Evolutionary conservation across 2,113 vertebrate genomes (phyloP).

Genomic region (Barnardius zonarius): DNA sequence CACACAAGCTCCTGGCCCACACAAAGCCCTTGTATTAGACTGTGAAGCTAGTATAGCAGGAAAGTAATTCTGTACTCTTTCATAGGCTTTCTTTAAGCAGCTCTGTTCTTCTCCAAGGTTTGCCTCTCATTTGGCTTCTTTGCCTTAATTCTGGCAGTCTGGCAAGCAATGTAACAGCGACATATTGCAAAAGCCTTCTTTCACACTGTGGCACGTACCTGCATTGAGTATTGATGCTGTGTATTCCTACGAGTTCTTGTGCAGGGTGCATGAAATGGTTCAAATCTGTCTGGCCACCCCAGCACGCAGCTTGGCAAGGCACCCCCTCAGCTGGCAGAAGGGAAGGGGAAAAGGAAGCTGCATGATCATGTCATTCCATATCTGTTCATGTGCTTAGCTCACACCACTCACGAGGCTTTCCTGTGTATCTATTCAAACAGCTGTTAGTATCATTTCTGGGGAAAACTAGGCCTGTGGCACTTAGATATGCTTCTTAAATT

Average conservation of each 20-base stretch:
- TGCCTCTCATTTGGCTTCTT: background rate
- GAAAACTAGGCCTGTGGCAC: background rate
- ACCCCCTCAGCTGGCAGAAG: background rate
- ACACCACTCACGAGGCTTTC: background rate
- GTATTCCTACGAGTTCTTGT: background rate
- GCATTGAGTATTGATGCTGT: fast-evolving
- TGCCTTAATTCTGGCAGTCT: background rate
- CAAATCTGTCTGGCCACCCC: background rate
- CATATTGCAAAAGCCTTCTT: background rate
- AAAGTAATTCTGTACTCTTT: background rate
- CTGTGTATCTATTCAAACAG: background rate
- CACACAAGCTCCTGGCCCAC: background rate
- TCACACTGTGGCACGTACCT: background rate
- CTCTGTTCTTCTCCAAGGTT: background rate
- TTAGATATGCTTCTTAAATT: background rate
- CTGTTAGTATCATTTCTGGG: background rate
- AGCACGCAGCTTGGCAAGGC: background rate
- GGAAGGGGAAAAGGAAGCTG: background rate
- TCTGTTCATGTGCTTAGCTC: background rate
- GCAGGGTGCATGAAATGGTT: background rate
- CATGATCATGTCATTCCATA: fast-evolving
- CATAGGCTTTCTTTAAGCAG: background rate
- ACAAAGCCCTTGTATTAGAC: background rate
- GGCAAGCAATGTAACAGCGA: background rate
- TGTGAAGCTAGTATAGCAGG: background rate